Evolutionary conservation across 2,797 vertebrate genomes (phyloP).

Genomic region (Phoeniculus purpureus): DNA sequence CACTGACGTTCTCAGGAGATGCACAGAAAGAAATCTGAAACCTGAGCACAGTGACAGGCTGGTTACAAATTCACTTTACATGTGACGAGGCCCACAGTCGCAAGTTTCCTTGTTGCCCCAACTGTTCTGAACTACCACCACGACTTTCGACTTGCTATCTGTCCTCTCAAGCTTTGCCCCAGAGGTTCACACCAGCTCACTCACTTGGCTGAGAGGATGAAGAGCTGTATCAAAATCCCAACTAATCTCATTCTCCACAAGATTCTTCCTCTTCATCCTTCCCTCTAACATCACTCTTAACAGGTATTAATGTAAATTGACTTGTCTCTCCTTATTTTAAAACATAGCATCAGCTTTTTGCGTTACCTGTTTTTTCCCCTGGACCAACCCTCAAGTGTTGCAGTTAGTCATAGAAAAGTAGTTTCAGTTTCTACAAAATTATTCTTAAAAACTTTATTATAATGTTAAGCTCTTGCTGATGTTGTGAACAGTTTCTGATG

Average conservation of each 20-base stretch:
- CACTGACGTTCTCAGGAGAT: no score
- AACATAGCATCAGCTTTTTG: not conserved
- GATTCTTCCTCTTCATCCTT: not conserved
- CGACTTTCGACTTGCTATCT: no score
- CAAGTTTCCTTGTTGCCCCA: not conserved
- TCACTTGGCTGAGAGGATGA: not conserved
- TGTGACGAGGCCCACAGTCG: not conserved
- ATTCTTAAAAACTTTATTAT: not conserved
- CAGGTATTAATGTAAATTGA: not conserved
- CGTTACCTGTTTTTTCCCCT: not conserved
- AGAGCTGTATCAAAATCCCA: not conserved
- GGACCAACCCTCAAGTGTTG: not conserved
- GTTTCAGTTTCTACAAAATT: conserved; percentile 7
- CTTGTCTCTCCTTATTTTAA: not conserved
- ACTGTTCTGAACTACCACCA: rapidly evolving
- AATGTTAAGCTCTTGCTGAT: conserved; percentile 2
- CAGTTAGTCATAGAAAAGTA: not conserved
- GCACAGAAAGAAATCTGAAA: not conserved
- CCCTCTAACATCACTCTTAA: not conserved
- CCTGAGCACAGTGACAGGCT: not conserved
- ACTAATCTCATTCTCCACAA: not conserved
- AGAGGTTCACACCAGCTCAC: not conserved
- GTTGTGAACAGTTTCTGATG: conserved; percentile 1
- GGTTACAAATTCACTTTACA: no score
- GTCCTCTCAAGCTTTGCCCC: not conserved